Evolutionary conservation across 2,888 invertebrate species (phyloP).

Genomic region (Empis stercorea): DNA sequence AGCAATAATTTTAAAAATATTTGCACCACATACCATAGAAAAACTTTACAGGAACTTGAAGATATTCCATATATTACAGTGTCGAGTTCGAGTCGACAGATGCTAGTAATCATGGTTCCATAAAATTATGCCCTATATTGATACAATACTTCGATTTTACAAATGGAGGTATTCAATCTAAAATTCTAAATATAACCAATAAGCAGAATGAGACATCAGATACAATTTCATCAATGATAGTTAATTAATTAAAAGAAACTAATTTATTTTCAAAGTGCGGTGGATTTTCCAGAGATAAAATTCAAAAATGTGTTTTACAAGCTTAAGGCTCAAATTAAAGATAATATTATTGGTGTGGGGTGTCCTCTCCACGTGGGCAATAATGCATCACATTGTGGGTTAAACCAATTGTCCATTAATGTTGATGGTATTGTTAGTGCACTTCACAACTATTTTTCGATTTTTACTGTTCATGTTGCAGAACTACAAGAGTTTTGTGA

Average conservation of each 20-base stretch:
- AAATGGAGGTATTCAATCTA: no score
- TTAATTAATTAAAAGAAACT: no score
- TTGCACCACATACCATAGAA: no score
- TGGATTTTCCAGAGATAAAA: background rate
- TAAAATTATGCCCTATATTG: background rate
- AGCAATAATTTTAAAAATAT: background rate
- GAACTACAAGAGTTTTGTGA: background rate
- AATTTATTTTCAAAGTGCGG: background rate
- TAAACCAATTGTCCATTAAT: background rate
- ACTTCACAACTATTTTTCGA: background rate
- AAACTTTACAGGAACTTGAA: background rate
- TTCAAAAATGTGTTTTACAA: no score
- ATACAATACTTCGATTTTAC: background rate
- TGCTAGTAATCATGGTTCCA: slow-evolving; percentile 2
- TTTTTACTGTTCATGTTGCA: background rate
- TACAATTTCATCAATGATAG: no score
- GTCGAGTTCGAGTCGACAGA: no score
- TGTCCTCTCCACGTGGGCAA: slow-evolving; percentile 3
- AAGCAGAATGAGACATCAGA: no score
- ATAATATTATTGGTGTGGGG: slow-evolving; percentile 6
- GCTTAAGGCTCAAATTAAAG: background rate
- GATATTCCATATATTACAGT: background rate
- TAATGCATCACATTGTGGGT: background rate
- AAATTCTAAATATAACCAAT: no score
- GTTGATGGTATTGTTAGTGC: background rate